Conservation (phyloP, 2,888 invertebrate species). For the Drosophila peninsularis region DNA sequence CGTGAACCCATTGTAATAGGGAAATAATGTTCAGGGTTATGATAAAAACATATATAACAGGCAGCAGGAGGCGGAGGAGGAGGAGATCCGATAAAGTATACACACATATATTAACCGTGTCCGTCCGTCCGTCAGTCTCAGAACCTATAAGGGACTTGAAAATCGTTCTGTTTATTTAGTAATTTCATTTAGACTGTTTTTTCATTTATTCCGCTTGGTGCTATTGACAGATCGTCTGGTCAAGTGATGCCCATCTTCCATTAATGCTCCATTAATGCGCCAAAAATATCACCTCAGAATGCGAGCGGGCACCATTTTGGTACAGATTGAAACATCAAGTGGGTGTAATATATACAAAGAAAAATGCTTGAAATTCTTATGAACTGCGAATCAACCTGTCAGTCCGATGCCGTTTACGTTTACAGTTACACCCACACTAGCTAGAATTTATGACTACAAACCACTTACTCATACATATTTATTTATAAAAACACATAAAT, state of each 20-base stretch:
- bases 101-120: too few species aligned
- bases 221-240: conserved; percentile 47
- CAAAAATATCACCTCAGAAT: conserved; percentile 66
- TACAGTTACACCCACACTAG: conserved; percentile 40
- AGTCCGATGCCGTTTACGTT: conserved; percentile 56
- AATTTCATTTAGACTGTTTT: neutral
- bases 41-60: too few species aligned
- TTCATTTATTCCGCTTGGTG: conserved; percentile 1
- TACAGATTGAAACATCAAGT: conserved; percentile 47
- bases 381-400: conserved; percentile 67
- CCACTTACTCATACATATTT: conserved; percentile 49
- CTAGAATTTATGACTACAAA: conserved; percentile 18
- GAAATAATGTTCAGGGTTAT: too few species aligned
- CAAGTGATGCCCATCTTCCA: conserved; percentile 68
- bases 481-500: conserved; percentile 5
- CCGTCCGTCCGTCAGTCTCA: too few species aligned
- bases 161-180: neutral
- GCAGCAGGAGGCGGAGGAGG: too few species aligned
- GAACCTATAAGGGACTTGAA: too few species aligned
- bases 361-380: conserved; percentile 70
- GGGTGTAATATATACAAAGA: conserved; percentile 41
- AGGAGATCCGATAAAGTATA: too few species aligned
- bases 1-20: too few species aligned
- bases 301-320: conserved; percentile 62
- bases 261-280: conserved; percentile 68